A percentile compares a stretch with the other conserved stretches of the same genome.
These are phyloP conservation scores for Tubulanus polymorphus DNA, from an alignment of 2,888 invertebrate genomes.

Conservation along the genomic window DNA sequence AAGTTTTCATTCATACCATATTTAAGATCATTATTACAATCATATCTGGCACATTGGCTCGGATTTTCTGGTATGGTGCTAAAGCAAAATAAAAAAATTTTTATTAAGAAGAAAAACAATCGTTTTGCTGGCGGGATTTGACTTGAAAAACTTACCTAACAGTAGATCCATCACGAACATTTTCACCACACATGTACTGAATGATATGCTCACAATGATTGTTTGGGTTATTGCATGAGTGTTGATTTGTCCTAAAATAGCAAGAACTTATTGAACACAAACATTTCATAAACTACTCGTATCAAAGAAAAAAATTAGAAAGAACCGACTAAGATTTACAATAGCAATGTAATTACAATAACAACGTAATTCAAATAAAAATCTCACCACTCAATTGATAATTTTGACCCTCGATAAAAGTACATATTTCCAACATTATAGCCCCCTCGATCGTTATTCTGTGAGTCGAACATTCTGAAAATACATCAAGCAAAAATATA, in stretches of 20 bases:
- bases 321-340: too few species aligned
- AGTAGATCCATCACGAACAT: conserved; percentile 49
- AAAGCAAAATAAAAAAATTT: conserved; percentile 12
- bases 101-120: not conserved
- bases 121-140: not conserved
- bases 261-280: not conserved
- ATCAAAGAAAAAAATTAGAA: too few species aligned
- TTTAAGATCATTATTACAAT: conserved; percentile 43
- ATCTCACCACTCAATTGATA: conserved; percentile 49
- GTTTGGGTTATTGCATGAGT: conserved; percentile 46
- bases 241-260: conserved; percentile 49
- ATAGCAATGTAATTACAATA: too few species aligned
- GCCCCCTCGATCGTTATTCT: conserved; percentile 52
- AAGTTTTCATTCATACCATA: conserved; percentile 52
- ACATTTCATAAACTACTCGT: not conserved
- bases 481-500: conserved; percentile 6
- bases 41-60: conserved; percentile 32
- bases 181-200: conserved; percentile 51
- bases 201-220: conserved; percentile 49
- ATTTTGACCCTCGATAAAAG: conserved; percentile 44
- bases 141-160: conserved; percentile 33
- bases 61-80: conserved; percentile 45
- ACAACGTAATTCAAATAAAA: too few species aligned
- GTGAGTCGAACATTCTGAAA: conserved; percentile 51
- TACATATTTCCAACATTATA: conserved; percentile 50